Base-by-base conservation (phyloP, 1,140 invertebrate species). In the Papilio polyxenes region DNA sequence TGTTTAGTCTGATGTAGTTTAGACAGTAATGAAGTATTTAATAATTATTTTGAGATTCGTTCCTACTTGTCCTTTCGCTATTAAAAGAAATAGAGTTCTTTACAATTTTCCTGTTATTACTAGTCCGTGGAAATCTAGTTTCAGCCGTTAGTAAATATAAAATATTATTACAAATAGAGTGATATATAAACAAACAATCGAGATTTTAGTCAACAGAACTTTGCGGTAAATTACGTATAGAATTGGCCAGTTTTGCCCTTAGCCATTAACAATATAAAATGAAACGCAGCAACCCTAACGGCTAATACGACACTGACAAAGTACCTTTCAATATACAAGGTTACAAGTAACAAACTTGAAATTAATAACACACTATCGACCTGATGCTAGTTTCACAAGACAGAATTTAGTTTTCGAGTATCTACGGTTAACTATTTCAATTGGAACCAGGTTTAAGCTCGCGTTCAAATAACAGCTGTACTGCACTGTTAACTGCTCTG, bases 291-390 rank as follows among this genome's bases (percentile, higher is more conserved):
- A 56, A 80, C 77, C 59, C 56, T 65, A 62, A 80, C 23, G 65
- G 77, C 77, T 62, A 80, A 80, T 80, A 80, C 37, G 77, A 49
- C 77, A 80, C 37, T 80, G 49, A 51, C 77, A 79, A 79, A 79
- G 53, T 79, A 79, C 77, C 56, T 13, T 40, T 62, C 37, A 80
- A 80, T 69, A 80, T 79, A 44, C 37, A 23, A 80, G 48, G 77
- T 80, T 53, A 44, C 23, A 76, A 76, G 44, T 76, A 49, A 37
- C 77, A 69, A 80, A 80, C 77, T 80, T n/a, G 77, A 80, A 80
- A 80, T 80, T 80, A 80, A 80, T 80, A 80, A 80, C 59, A 80
- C 59, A 69, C 37, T 80, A 80, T 80, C 59, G 20, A 80, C 37
- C 51, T 65, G n/a, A 59, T 59, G 56, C 56, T n/a, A n/a, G 56